phyloP scores from a whole-genome alignment of 2,797 vertebrate genomes.

The Poecilia gillii region DNA sequence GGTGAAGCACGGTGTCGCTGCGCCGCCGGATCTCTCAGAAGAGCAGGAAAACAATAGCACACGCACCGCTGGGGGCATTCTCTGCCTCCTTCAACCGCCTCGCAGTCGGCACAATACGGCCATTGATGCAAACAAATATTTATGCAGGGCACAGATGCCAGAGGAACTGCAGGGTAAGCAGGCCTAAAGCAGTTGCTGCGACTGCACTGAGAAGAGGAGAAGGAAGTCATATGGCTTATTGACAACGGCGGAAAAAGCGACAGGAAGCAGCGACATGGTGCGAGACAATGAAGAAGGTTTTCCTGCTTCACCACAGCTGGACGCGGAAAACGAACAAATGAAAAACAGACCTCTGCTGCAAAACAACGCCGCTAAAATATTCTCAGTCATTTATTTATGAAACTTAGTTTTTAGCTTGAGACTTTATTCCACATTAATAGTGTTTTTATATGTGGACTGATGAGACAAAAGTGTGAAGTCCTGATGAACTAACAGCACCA shows the following conservation, averaged over 20 bases:
- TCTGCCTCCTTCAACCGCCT: constrained; percentile 53
- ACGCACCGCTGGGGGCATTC: constrained; percentile 41
- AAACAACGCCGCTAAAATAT: not conserved
- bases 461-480: not conserved
- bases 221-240: constrained; percentile 61
- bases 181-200: constrained; percentile 36
- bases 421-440: not conserved
- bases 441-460: not conserved
- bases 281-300: constrained; percentile 53
- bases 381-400: not conserved
- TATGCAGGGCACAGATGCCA: constrained; percentile 69
- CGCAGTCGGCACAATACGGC: constrained; percentile 61
- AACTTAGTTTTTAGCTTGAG: not conserved
- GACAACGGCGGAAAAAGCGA: constrained; percentile 56
- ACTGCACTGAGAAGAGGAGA: constrained; percentile 48
- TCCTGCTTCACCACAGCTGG: constrained; percentile 63
- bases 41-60: constrained; percentile 65
- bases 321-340: not conserved
- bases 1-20: constrained; percentile 53
- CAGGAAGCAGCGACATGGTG: constrained; percentile 66
- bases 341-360: not conserved
- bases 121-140: constrained; percentile 75
- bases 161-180: constrained; percentile 55
- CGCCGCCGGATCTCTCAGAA: constrained; percentile 43
- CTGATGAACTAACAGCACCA: not conserved